These are phyloP conservation scores for Cerastis rubricosa DNA, from an alignment of 2,888 invertebrate species.

Conservation along the genomic window DNA sequence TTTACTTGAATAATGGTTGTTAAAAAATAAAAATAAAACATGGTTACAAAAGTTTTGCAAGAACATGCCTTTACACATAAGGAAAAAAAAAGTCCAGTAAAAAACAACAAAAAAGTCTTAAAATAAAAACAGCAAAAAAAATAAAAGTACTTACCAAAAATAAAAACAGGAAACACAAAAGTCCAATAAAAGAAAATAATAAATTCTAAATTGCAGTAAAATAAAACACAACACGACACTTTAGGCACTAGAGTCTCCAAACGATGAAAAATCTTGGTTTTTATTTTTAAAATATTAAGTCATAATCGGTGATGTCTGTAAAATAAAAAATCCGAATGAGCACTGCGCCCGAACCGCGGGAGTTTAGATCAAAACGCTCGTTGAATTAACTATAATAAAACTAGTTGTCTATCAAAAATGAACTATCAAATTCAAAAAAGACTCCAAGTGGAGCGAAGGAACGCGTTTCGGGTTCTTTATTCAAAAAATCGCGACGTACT, in stretches of 20 bases:
- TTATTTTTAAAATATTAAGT: slow-evolving; percentile 76
- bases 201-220: slow-evolving; percentile 77
- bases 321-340: slow-evolving; percentile 74
- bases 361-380: slow-evolving; percentile 82
- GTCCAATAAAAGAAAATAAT: slow-evolving; percentile 78
- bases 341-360: slow-evolving; percentile 77
- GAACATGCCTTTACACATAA: not conserved
- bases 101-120: slow-evolving; percentile 46
- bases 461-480: slow-evolving; percentile 82
- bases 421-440: slow-evolving; percentile 79
- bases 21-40: slow-evolving; percentile 31
- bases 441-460: slow-evolving; percentile 78
- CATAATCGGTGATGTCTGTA: slow-evolving; percentile 82
- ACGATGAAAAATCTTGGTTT: slow-evolving; percentile 81
- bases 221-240: slow-evolving; percentile 88
- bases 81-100: slow-evolving; percentile 22
- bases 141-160: slow-evolving; percentile 84
- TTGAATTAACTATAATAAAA: slow-evolving; percentile 70
- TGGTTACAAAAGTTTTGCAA: not conserved
- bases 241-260: slow-evolving; percentile 84
- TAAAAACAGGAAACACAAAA: slow-evolving; percentile 83
- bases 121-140: slow-evolving; percentile 56
- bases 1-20: slow-evolving; percentile 30
- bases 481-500: slow-evolving; percentile 87
- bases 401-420: slow-evolving; percentile 69